phyloP scores from a whole-genome alignment of 2,888 invertebrate species.

The Sericinus montela region DNA sequence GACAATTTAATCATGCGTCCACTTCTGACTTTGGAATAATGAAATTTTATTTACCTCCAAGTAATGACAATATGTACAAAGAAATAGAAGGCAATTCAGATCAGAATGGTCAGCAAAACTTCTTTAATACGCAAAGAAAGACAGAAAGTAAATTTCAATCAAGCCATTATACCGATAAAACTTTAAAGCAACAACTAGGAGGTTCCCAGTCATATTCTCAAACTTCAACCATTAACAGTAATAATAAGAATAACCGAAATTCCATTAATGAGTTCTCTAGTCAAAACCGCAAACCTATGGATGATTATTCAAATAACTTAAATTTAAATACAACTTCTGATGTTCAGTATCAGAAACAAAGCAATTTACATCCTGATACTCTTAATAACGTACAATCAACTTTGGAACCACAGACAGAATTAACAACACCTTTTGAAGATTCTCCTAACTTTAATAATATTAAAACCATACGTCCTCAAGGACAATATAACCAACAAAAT shows the following conservation, averaged over 20 bases:
- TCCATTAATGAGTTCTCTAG: background rate
- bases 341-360: background rate
- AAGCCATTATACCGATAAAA: background rate
- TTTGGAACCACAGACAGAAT: constrained; percentile 38
- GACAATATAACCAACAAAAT: background rate
- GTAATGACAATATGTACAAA: background rate
- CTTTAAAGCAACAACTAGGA: background rate
- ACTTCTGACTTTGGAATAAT: constrained; percentile 11
- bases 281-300: background rate
- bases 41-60: constrained; percentile 12
- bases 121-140: too few relatives aligned
- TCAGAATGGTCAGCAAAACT: background rate
- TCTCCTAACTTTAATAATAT: background rate
- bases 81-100: background rate
- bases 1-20: background rate
- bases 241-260: background rate
- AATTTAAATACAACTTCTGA: constrained; percentile 1
- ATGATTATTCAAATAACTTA: background rate
- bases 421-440: constrained; percentile 45
- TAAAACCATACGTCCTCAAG: background rate
- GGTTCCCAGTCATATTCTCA: background rate
- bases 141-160: background rate
- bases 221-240: background rate
- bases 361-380: background rate
- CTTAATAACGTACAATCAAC: constrained; percentile 24